Evolutionary conservation across 2,797 vertebrate genomes (phyloP), one percentile per base, ranked within the genome.

Genomic region (Enteromius unitaeniatus): DNA sequence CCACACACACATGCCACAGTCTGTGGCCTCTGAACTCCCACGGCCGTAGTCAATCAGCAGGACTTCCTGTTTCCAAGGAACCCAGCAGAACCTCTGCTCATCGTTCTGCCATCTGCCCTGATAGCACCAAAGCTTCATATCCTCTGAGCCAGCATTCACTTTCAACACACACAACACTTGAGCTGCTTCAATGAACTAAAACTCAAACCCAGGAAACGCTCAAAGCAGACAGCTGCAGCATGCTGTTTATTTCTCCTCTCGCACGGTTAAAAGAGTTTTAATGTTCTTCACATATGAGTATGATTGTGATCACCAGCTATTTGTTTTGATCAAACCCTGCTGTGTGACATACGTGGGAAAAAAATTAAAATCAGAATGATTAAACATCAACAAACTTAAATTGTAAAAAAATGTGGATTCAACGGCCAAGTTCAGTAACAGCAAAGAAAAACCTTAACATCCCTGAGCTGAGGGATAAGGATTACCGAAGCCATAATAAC

Each of bases 41-140:
- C 78, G 15, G 31, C 51, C 53, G 28, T 80, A 74, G 78, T 85
- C 80, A 85, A 19, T 88, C 85, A 86, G 68, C 85, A 87, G 65
- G 49, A 14, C 78, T 88, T 88, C 87, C 87, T 84, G 68, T 76
- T 78, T 68, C 19, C 45, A 74, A 51, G 62, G 28, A 70, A 82
- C 34, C 62, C 68, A 72, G 45, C 17, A 19, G n/a, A 82, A 80
- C 65, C 42, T 23, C 53, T 80, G 49, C 78, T 82, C 81, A 81
- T 85, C 84, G 69, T 74, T 58, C 21, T 28, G 62, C 75, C 53
- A 65, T 84, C 55, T 73, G 51, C 49, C 84, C 78, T 26, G 34
- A 70, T 53, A 67, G 4, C 47, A 67, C 15, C 72, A 82, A 58
- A 19, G 23, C 67, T 60, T 67, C 14, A 68, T 67, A 76, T 83